Percentiles rank a stretch among this genome's conserved stretches.
These are phyloP conservation scores for Rattus norvegicus DNA, from an alignment of 2,113 vertebrate species.

Conservation along the genomic window GRCr8 NC_086028.1:30843501-30844000, in stretches of 20 bases:
- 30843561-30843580: neutral
- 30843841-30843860: no score
- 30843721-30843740: neutral
- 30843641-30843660: neutral
- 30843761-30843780: neutral
- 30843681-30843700: conserved; percentile 13
- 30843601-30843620: neutral
- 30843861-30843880: neutral
- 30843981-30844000: neutral
- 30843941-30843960: neutral
- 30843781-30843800: no score
- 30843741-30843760: conserved; percentile 19
- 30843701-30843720: neutral
- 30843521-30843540: neutral
- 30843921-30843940: neutral
- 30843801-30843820: no score
- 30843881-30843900: neutral
- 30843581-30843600: neutral
- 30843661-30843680: no score
- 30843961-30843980: neutral
- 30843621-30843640: neutral
- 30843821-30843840: no score
- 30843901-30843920: neutral
- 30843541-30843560: neutral
- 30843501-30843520: conserved; percentile 35